Evolutionary conservation across 2,888 invertebrate species (phyloP).

Genomic region (Platycheirus albimanus): DNA sequence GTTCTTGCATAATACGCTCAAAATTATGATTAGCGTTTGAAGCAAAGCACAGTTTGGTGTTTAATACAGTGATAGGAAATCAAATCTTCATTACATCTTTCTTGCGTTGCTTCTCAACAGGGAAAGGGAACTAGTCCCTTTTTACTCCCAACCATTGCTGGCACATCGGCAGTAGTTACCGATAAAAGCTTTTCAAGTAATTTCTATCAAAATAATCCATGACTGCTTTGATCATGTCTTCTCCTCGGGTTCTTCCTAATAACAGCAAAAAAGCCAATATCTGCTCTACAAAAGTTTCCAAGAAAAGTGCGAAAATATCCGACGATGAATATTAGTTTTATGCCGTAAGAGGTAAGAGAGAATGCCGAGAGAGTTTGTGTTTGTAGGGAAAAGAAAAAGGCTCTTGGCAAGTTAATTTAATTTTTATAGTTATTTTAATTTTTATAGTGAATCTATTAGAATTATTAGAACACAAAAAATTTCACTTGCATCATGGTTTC

Average conservation of each 20-base stretch:
- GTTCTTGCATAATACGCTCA: background rate
- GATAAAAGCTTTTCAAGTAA: background rate
- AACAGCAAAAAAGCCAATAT: conserved; percentile 4
- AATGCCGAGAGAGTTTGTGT: too few relatives aligned
- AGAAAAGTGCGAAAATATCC: too few relatives aligned
- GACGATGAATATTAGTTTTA: too few relatives aligned
- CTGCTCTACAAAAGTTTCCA: background rate
- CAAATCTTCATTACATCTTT: background rate
- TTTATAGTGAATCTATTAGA: too few relatives aligned
- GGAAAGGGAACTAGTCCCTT: background rate
- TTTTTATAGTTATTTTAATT: too few relatives aligned
- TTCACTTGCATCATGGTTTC: too few relatives aligned
- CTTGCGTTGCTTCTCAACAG: background rate
- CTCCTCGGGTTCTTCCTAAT: background rate
- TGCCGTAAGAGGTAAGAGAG: too few relatives aligned
- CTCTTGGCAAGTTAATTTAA: too few relatives aligned
- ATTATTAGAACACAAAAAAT: too few relatives aligned
- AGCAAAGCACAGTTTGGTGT: background rate
- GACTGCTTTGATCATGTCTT: background rate
- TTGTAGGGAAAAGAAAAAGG: too few relatives aligned
- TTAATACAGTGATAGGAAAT: background rate
- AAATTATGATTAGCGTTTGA: background rate
- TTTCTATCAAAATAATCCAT: background rate
- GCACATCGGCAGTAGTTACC: background rate
- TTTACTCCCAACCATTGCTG: background rate